phyloP scores from a whole-genome alignment of 2,888 invertebrate species.

The Acrocera orbiculus region DNA sequence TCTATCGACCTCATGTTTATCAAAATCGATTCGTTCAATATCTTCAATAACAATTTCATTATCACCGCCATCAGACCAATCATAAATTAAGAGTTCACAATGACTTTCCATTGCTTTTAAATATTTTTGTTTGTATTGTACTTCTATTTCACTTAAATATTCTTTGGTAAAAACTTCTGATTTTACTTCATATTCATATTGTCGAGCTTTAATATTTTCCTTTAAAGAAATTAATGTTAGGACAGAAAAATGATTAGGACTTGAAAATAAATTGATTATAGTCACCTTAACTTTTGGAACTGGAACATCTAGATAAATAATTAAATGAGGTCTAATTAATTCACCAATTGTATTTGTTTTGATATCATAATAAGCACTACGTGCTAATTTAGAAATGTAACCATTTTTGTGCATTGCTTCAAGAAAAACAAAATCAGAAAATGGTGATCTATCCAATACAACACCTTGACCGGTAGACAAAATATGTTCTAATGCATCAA shows the following conservation, averaged over 20 bases:
- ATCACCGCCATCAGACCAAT: slow-evolving; percentile 73
- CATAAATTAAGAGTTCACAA: slow-evolving; percentile 71
- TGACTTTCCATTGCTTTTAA: slow-evolving; percentile 56
- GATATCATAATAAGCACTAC: slow-evolving; percentile 50
- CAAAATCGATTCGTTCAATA: slow-evolving; percentile 53
- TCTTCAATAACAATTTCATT: slow-evolving; percentile 74
- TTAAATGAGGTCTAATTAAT: slow-evolving; percentile 69
- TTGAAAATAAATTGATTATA: no score
- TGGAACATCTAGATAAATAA: slow-evolving; percentile 80
- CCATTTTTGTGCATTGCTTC: slow-evolving; percentile 63
- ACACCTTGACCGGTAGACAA: slow-evolving; percentile 91
- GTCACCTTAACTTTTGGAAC: slow-evolving; percentile 35
- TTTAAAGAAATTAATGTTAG: no score
- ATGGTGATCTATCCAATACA: slow-evolving; percentile 65
- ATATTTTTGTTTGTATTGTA: slow-evolving; percentile 61
- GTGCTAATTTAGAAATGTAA: slow-evolving; percentile 45
- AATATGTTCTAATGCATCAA: slow-evolving; percentile 72
- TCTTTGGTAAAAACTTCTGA: slow-evolving; percentile 46
- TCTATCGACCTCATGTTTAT: slow-evolving; percentile 22
- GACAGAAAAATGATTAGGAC: no score
- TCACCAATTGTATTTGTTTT: slow-evolving; percentile 46
- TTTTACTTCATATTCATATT: slow-evolving; percentile 47
- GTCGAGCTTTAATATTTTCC: slow-evolving; percentile 56
- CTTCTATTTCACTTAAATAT: slow-evolving; percentile 49
- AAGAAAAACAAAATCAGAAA: slow-evolving; percentile 69